A percentile compares a stretch with the other conserved stretches of the same genome.
These are phyloP conservation scores for Lasioglossum vierecki DNA, from an alignment of 2,888 invertebrate genomes.

Conservation along the genomic window DNA sequence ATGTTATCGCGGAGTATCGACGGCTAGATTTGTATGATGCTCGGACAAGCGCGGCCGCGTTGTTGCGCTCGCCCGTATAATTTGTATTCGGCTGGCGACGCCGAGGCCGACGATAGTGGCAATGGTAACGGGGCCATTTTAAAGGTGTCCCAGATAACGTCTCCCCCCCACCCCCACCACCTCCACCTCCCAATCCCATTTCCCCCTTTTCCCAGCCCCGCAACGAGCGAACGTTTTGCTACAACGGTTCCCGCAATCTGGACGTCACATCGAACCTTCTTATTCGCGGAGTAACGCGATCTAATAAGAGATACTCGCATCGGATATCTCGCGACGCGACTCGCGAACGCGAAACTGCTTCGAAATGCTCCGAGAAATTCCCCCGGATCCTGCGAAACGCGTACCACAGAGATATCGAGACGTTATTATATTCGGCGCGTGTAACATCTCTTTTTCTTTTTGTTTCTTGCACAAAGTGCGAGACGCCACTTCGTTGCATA, in stretches of 20 bases:
- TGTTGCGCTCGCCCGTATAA: constrained; percentile 49
- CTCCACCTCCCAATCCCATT: neutral
- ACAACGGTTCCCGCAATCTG: constrained; percentile 51
- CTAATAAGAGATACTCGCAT: constrained; percentile 26
- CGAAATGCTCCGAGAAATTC: neutral
- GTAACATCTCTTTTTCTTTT: neutral
- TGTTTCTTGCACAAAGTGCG: neutral
- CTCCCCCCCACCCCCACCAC: neutral
- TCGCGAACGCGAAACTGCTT: neutral
- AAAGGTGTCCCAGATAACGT: constrained; percentile 57
- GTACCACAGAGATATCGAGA: no score
- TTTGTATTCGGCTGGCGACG: constrained; percentile 55
- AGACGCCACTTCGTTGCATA: neutral
- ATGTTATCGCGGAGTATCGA: constrained; percentile 66
- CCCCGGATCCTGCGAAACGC: neutral
- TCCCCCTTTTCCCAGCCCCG: neutral
- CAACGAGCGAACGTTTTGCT: constrained; percentile 39
- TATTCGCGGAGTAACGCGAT: constrained; percentile 8
- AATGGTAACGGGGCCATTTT: constrained; percentile 46
- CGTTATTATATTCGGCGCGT: neutral
- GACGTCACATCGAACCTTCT: constrained; percentile 32
- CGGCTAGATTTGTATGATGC: constrained; percentile 69
- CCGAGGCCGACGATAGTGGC: constrained; percentile 41
- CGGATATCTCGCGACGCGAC: neutral
- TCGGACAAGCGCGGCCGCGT: constrained; percentile 35